Conservation (phyloP, 2,888 invertebrate species). For the Eudemis profundana region DNA sequence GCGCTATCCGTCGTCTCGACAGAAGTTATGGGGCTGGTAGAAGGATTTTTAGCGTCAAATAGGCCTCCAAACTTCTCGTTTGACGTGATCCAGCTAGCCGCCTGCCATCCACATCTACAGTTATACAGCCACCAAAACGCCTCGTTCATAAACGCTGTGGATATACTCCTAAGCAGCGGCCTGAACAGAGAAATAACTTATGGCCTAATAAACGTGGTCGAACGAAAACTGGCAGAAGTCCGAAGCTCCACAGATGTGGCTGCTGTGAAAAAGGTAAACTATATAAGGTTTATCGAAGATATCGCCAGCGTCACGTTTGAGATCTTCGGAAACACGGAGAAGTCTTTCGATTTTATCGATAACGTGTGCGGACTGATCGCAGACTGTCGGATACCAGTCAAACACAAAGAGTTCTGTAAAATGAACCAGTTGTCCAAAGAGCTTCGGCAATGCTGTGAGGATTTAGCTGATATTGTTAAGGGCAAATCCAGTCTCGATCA, state of each 20-base stretch:
- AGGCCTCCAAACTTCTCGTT: constrained; percentile 77
- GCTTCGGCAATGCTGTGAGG: constrained; percentile 79
- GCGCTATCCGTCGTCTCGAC: constrained; percentile 85
- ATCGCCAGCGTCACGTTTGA: constrained; percentile 80
- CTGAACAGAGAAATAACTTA: constrained; percentile 81
- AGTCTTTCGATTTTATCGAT: constrained; percentile 75
- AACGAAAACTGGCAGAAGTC: constrained; percentile 80
- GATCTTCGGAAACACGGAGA: constrained; percentile 79
- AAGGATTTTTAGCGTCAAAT: constrained; percentile 84
- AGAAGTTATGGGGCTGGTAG: constrained; percentile 86
- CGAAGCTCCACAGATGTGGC: constrained; percentile 72
- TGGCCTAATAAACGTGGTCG: constrained; percentile 80
- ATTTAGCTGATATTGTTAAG: constrained; percentile 71
- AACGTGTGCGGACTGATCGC: constrained; percentile 76
- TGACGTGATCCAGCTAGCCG: constrained; percentile 77
- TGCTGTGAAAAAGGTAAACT: constrained; percentile 78
- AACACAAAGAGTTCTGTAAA: constrained; percentile 80
- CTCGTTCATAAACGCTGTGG: constrained; percentile 80
- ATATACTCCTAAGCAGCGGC: constrained; percentile 78
- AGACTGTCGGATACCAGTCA: constrained; percentile 78
- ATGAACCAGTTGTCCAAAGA: constrained; percentile 77
- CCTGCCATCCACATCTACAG: constrained; percentile 78
- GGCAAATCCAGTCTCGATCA: constrained; percentile 62
- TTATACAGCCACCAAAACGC: constrained; percentile 80
- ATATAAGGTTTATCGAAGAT: constrained; percentile 79